Conservation (phyloP, 2,888 invertebrate genomes). For the Rosalia funebris region DNA sequence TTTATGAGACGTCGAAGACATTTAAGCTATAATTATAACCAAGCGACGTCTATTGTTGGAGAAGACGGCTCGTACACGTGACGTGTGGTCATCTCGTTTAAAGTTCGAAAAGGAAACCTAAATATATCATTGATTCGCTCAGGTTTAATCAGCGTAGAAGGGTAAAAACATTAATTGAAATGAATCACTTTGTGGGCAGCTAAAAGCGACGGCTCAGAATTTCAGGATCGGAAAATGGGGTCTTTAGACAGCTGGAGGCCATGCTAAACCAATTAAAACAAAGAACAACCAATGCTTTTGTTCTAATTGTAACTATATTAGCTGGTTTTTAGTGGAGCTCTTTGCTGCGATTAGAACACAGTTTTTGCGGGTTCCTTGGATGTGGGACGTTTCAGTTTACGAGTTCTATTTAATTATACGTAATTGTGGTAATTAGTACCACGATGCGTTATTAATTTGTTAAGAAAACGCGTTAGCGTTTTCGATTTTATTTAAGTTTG, state of each 20-base stretch:
- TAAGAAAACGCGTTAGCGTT: too few species aligned
- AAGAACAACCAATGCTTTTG: conserved; percentile 53
- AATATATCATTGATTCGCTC: conserved; percentile 39
- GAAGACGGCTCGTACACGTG: conserved; percentile 13
- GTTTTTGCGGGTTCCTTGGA: conserved; percentile 17
- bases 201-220: conserved; percentile 44
- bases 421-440: too few species aligned
- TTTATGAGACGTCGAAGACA: conserved; percentile 2
- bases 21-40: conserved; percentile 1
- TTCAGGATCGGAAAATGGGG: conserved; percentile 50
- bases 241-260: conserved; percentile 50
- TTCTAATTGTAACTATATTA: conserved; percentile 55
- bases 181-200: conserved; percentile 50
- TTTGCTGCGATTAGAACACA: conserved; percentile 32
- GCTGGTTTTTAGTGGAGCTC: conserved; percentile 48
- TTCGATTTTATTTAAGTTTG: too few species aligned
- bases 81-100: conserved; percentile 20
- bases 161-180: conserved; percentile 55
- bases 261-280: conserved; percentile 56
- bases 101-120: conserved; percentile 23
- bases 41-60: conserved; percentile 3
- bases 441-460: too few species aligned
- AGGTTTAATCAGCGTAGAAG: conserved; percentile 48
- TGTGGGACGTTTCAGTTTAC: too few species aligned
- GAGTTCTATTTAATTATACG: too few species aligned